Evolutionary conservation across 2,797 vertebrate species (phyloP).

Genomic region (Scolopax bukidnonensis): DNA sequence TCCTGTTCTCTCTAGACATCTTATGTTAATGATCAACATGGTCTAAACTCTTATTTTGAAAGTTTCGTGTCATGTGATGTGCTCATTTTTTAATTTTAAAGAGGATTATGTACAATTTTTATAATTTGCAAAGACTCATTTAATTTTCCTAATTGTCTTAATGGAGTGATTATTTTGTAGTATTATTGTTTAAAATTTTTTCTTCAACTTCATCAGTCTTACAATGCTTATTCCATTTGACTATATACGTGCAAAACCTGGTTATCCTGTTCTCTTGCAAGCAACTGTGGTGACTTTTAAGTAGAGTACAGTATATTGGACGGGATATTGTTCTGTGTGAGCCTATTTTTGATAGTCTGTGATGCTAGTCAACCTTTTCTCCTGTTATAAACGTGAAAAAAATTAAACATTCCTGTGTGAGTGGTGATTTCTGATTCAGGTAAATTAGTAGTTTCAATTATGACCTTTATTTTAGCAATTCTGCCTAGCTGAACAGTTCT

Average conservation of each 20-base stretch:
- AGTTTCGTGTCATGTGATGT: neutral
- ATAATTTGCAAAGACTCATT: neutral
- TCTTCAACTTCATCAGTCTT: neutral
- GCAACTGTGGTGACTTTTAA: neutral
- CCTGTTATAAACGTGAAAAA: neutral
- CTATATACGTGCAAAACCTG: neutral
- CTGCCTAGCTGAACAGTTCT: neutral
- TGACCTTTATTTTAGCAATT: neutral
- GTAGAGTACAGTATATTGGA: neutral
- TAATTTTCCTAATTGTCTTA: neutral
- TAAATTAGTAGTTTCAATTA: neutral
- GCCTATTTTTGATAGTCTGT: neutral
- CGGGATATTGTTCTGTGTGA: neutral
- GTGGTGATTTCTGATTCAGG: neutral
- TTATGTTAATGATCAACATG: neutral
- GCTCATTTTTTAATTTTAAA: neutral
- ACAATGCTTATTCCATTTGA: rapidly evolving
- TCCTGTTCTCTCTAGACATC: neutral
- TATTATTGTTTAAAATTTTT: neutral
- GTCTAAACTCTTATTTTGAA: neutral
- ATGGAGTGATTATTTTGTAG: neutral
- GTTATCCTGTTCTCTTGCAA: neutral
- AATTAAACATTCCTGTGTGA: neutral
- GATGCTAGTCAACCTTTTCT: neutral
- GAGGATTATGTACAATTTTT: neutral